Evolutionary conservation across 1,140 invertebrate species (phyloP), one percentile per base, ranked within the genome.

Genomic region (Zaprionus vittiger): DNA sequence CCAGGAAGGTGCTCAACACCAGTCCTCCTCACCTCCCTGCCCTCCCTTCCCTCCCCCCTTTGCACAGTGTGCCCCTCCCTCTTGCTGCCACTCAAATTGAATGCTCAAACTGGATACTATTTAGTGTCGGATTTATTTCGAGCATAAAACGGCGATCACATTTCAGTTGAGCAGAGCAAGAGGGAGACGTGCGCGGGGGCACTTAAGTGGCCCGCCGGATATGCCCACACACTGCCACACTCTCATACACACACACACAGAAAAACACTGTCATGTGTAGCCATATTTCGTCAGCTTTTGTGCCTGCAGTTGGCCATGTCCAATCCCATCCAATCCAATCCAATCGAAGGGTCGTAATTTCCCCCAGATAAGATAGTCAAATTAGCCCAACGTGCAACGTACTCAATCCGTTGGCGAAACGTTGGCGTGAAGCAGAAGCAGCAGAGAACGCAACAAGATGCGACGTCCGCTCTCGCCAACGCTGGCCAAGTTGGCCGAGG

Each of bases 401-500:
- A n/a, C 15, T 47, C 67, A 63, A 44, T 64, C 15, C 47, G 47
- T 31, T 41, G 17, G 62, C 62, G 9, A 41, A 12, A 11, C 15
- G 20, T 20, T 20, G 20, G 20, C 20, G 9, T 2, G 11, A 26
- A 47, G 78, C 81, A 89, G 73, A 84, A 71, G 62, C 41, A 37
- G 47, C 64, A 28, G 24, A 81, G 28, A 65, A 61, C 71, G 80
- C 77, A 66, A 55, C 74, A 83, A 70, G 60, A 85, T 93, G 44
- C 83, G 84, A 90, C 84, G 94, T 89, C 81, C 91, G 68, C 81
- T 94, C 49, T 77, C 92, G 62, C 83, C 92, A 26, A 82, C 81
- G 47, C 79, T 94, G 44, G 91, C 93, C 41, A 92, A 90, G 74
- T 83, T 93, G 79, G 95, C 95, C 60, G 93, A 93, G 56, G 92